Conservation (phyloP, 2,113 vertebrate genomes). For the Danionella cerebrum region DNA sequence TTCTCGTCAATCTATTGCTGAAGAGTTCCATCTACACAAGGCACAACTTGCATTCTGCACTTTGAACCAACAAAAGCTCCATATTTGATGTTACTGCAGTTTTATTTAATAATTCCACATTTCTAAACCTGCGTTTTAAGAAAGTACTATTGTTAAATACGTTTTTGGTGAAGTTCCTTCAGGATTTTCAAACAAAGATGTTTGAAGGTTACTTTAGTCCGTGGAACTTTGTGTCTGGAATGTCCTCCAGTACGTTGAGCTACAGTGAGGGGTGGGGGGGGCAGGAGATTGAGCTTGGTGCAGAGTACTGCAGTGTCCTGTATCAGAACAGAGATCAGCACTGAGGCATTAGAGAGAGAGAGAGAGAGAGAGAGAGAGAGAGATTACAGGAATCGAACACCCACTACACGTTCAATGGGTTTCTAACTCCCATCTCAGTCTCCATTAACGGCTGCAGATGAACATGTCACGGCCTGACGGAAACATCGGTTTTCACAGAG, state of each 20-base stretch:
- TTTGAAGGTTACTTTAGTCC: not conserved
- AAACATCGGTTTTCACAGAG: not conserved
- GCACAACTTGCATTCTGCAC: no score
- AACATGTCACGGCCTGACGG: no score
- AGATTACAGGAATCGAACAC: not conserved
- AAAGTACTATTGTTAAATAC: no score
- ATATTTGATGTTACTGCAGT: no score
- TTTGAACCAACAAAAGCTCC: no score
- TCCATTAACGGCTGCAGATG: not conserved
- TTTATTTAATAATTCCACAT: no score
- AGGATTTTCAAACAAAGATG: no score
- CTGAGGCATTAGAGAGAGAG: conserved; percentile 11
- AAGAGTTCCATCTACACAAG: no score
- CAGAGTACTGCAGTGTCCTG: conserved; percentile 38
- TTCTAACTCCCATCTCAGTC: not conserved
- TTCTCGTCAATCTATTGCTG: no score
- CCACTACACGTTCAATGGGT: not conserved
- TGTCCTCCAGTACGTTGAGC: conserved; percentile 21
- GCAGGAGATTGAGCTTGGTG: not conserved
- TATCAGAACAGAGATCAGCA: conserved; percentile 16
- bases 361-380: not conserved
- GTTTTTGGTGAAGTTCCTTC: no score
- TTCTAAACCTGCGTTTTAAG: no score
- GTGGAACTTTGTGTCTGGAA: conserved; percentile 21
- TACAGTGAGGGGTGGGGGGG: not conserved